Evolutionary conservation across 2,797 vertebrate species (phyloP).

Genomic region (Chelidonichthys spinosus): DNA sequence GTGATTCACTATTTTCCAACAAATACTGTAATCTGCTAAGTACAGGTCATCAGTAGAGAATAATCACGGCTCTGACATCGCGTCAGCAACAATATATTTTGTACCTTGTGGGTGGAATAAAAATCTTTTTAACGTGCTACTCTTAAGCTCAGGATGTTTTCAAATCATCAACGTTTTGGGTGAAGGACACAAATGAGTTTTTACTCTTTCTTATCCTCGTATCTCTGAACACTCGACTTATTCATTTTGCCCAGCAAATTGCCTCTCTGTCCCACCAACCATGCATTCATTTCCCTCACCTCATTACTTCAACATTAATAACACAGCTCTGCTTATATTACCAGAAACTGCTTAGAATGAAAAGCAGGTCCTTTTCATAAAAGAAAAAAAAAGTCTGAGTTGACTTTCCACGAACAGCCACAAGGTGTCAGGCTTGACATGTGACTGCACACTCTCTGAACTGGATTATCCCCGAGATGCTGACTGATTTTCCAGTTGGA

Average conservation of each 20-base stretch:
- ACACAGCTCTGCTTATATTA: not conserved
- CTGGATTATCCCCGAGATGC: not conserved
- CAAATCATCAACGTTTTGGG: not conserved
- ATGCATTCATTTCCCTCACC: not conserved
- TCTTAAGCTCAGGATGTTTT: not conserved
- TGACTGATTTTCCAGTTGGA: not conserved
- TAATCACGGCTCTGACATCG: not conserved
- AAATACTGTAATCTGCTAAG: too few relatives aligned
- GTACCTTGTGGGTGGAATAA: too few relatives aligned
- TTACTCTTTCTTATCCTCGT: not conserved
- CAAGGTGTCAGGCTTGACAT: conserved; percentile 65
- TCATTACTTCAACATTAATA: conserved; percentile 14
- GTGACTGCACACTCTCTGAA: not conserved
- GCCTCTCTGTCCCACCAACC: not conserved
- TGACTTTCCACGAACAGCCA: conserved; percentile 26
- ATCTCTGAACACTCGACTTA: not conserved
- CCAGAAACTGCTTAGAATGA: not conserved
- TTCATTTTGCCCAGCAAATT: not conserved
- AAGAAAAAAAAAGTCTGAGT: not conserved
- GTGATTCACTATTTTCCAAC: too few relatives aligned
- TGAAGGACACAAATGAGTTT: not conserved
- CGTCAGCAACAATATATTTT: not conserved
- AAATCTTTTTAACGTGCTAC: not conserved
- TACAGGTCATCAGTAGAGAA: not conserved
- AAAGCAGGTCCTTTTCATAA: not conserved